A percentile compares a stretch with the other conserved stretches of the same genome.
Conservation (phyloP, 2,888 invertebrate species). For the Zygaena filipendulae region DNA sequence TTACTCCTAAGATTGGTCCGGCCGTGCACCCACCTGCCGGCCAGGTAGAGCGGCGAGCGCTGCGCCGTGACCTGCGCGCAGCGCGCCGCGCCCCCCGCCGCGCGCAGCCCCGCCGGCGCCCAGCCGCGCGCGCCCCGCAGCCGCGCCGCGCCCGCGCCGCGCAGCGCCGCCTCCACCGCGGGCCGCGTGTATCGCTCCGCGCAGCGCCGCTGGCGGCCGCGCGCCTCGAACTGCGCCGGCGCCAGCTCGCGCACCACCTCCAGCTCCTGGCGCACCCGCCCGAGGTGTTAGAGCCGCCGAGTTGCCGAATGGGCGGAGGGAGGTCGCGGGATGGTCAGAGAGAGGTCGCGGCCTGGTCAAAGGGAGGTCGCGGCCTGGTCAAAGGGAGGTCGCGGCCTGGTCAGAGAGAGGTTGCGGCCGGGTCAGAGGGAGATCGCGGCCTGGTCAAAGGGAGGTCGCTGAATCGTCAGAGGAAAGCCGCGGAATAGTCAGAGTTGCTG, state of each 20-base stretch:
- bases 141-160: conserved; percentile 30
- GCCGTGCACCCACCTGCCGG: conserved; percentile 69
- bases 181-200: conserved; percentile 73
- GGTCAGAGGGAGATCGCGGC: too few species aligned
- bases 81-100: conserved; percentile 31
- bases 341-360: too few species aligned
- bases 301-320: too few species aligned
- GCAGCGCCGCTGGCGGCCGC: conserved; percentile 41
- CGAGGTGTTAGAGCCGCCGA: too few species aligned
- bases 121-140: conserved; percentile 56
- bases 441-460: too few species aligned
- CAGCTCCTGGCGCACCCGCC: conserved; percentile 46
- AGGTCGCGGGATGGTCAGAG: too few species aligned
- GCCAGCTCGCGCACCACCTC: conserved; percentile 46
- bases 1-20: too few species aligned
- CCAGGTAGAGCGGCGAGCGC: conserved; percentile 74
- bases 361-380: too few species aligned
- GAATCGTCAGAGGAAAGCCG: too few species aligned
- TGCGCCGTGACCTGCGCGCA: conserved; percentile 59
- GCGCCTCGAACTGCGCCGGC: conserved; percentile 43
- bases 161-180: conserved; percentile 68
- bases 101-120: conserved; percentile 55
- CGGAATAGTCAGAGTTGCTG: too few species aligned
- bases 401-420: too few species aligned
- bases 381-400: too few species aligned